Evolutionary conservation across 2,888 invertebrate species (phyloP), one percentile per base, ranked within the genome.

Genomic region (Ferdinandea cuprea): DNA sequence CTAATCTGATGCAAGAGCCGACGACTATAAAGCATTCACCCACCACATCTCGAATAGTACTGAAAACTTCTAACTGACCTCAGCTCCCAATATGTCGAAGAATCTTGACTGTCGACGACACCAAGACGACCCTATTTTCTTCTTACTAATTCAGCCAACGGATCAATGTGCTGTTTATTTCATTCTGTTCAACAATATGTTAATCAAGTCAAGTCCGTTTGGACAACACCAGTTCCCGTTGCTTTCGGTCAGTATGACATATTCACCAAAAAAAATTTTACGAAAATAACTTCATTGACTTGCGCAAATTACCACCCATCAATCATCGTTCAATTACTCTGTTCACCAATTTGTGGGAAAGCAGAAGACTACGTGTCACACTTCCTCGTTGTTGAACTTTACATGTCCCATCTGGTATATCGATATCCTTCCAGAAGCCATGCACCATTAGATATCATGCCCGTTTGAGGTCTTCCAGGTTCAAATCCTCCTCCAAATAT

Each of bases 391-490:
- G 28, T 17, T 8, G 21, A 17, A 66, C 19, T 17, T 40, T 35
- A 81, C 81, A 77, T 54, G n/a, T 77, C 15, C 77, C 81, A 81
- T 81, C 77, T 81, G 81, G 81, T 77, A 52, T 81, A 81, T 81
- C 77, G 54, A 72, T 81, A 71, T 81, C 81, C 71, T 81, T 40
- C 52, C 17, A 9, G 19, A 63, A 69, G 63, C 69, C 80, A 69
- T 37, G 42, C 42, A 15, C 21, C 25, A 65, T 11, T 30, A 17
- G 63, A 44, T 69, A 65, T 76, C 76, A 81, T 37, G 15, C 44
- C n/a, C 76, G 59, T 71, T 71, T 56, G 42, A 77, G 81, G 77
- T 77, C 81, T 77, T 28, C 13, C 65, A 81, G 77, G 81, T 81
- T 81, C 48, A 71, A 77, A 48, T 71, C 61, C 13, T 21, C 40